A percentile compares a stretch with the other conserved stretches of the same genome.
Conservation (phyloP, 2,113 vertebrate genomes). For the Ia io region DNA sequence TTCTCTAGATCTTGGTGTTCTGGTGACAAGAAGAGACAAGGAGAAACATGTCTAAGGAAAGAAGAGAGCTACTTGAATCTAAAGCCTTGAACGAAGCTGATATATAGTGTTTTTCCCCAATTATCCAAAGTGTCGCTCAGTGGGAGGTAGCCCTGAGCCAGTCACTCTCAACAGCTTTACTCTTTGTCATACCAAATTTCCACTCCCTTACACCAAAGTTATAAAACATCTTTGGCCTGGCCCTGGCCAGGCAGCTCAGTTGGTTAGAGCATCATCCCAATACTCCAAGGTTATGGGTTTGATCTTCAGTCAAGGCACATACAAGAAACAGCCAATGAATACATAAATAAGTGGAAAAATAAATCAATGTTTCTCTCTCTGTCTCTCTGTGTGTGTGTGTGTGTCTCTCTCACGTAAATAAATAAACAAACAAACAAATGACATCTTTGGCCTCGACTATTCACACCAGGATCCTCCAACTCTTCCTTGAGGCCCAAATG, state of each 20-base stretch:
- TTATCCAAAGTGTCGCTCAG: neutral
- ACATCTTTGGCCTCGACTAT: neutral
- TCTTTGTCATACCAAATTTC: neutral
- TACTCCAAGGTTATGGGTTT: neutral
- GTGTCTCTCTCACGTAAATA: no score
- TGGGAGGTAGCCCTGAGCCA: neutral
- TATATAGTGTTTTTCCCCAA: neutral
- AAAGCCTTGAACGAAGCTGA: neutral
- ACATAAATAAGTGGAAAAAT: neutral
- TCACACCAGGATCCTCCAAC: neutral
- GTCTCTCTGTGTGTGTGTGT: no score
- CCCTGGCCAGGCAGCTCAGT: neutral
- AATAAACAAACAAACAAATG: neutral
- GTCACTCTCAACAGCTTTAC: neutral
- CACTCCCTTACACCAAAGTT: neutral
- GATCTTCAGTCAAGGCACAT: neutral
- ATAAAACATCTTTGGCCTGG: neutral
- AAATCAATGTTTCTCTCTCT: neutral
- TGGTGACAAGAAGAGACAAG: constrained; percentile 30
- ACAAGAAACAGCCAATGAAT: neutral
- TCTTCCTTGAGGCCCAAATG: neutral
- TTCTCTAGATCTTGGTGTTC: neutral
- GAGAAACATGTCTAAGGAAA: neutral
- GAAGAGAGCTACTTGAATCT: neutral
- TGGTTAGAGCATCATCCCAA: neutral